Conservation (phyloP, 2,888 invertebrate species). For the Odiellus spinosus region DNA sequence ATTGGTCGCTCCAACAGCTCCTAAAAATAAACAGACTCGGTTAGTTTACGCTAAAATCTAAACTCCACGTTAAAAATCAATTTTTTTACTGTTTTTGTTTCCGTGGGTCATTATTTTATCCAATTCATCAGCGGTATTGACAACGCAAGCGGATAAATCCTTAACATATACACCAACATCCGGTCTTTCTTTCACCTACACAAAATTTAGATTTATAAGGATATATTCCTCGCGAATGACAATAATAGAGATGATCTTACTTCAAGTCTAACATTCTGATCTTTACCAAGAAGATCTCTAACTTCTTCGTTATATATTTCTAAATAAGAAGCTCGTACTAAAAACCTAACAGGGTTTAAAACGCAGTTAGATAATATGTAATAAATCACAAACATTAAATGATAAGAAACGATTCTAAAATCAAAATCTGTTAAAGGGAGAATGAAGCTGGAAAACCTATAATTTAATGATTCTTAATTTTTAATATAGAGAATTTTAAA, state of each 20-base stretch:
- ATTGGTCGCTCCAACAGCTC: constrained; percentile 73
- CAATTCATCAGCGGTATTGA: constrained; percentile 88
- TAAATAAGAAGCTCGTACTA: constrained; percentile 91
- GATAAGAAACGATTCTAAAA: constrained; percentile 9
- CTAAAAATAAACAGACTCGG: constrained; percentile 6
- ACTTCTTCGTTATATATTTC: constrained; percentile 99
- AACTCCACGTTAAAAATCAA: too few relatives aligned
- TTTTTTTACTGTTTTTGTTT: constrained; percentile 65
- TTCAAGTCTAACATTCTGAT: constrained; percentile 69
- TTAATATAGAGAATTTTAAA: too few relatives aligned
- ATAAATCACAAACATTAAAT: constrained; percentile 2
- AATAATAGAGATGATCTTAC: constrained; percentile 21
- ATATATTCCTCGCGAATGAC: too few relatives aligned
- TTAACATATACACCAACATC: constrained; percentile 97
- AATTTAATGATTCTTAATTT: too few relatives aligned
- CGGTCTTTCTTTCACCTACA: constrained; percentile 87
- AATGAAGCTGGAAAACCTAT: too few relatives aligned
- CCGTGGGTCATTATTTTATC: constrained; percentile 89
- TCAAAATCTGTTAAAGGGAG: neutral
- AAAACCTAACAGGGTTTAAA: constrained; percentile 51
- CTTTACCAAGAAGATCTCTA: constrained; percentile 76
- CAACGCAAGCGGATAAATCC: constrained; percentile 92
- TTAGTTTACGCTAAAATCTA: too few relatives aligned
- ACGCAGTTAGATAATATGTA: constrained; percentile 3
- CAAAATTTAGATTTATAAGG: neutral